Conservation (phyloP, 1,140 invertebrate species). For the Phymorhynchus buccinoides region DNA sequence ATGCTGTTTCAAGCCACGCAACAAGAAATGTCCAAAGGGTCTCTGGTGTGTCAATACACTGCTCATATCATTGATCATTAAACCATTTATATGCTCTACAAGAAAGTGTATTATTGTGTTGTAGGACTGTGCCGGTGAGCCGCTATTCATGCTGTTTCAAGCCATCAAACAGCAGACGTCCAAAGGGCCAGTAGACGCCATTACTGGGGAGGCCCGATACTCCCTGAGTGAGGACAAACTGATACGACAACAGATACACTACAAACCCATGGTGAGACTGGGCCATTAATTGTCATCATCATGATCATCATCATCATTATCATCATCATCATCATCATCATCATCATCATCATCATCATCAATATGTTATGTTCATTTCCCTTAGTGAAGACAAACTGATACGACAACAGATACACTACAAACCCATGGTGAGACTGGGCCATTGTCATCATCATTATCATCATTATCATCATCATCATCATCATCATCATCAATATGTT, state of each 20-base stretch:
- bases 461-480: too few species aligned
- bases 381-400: constrained; percentile 95
- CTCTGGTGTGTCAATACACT: too few species aligned
- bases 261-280: constrained; percentile 86
- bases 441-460: too few species aligned
- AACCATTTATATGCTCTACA: too few species aligned
- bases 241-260: constrained; percentile 94
- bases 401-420: constrained; percentile 94
- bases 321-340: too few species aligned
- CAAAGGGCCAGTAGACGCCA: constrained; percentile 95
- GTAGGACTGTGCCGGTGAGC: constrained; percentile 92
- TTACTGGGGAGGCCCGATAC: constrained; percentile 97
- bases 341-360: too few species aligned
- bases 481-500: too few species aligned
- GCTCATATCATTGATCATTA: too few species aligned
- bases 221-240: constrained; percentile 96
- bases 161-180: constrained; percentile 99
- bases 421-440: constrained; percentile 86
- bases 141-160: constrained; percentile 95
- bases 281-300: too few species aligned
- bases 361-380: too few species aligned
- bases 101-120: too few species aligned
- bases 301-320: too few species aligned
- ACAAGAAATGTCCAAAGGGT: constrained; percentile 98
- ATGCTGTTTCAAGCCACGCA: constrained; percentile 98